These are phyloP conservation scores for Meganola albula DNA, from an alignment of 2,888 invertebrate species.

Conservation along the genomic window DNA sequence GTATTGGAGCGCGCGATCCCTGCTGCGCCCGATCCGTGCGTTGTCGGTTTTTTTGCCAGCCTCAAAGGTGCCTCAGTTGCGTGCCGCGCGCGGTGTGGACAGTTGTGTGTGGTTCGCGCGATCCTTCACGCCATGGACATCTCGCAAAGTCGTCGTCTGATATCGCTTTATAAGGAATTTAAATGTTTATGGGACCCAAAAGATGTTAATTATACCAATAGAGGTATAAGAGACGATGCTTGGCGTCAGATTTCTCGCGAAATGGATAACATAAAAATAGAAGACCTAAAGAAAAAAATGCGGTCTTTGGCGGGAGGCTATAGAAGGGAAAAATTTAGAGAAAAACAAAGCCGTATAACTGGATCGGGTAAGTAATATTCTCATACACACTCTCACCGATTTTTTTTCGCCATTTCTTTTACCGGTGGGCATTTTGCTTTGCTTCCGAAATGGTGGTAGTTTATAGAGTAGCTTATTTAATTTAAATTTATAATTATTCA, in stretches of 20 bases:
- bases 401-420: no score
- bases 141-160: conserved; percentile 19
- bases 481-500: no score
- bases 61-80: conserved; percentile 12
- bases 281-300: conserved; percentile 21
- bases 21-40: conserved; percentile 7
- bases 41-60: conserved; percentile 11
- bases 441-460: no score
- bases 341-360: conserved; percentile 15
- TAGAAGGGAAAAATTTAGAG: conserved; percentile 16
- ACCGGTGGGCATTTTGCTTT: no score
- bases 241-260: conserved; percentile 21
- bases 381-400: conserved; percentile 3
- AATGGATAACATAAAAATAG: conserved; percentile 8
- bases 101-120: conserved; percentile 16
- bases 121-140: conserved; percentile 13
- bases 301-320: conserved; percentile 24
- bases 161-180: conserved; percentile 17
- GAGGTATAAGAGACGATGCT: conserved; percentile 30
- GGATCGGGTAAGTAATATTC: conserved; percentile 19
- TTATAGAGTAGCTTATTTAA: no score
- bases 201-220: conserved; percentile 25
- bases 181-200: conserved; percentile 30
- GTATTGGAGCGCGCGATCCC: conserved; percentile 10
- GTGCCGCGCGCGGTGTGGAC: conserved; percentile 14